A percentile compares a stretch with the other conserved stretches of the same genome.
Evolutionary conservation across 2,113 vertebrate species (phyloP).

Genomic region (Chionodraco myersi): DNA sequence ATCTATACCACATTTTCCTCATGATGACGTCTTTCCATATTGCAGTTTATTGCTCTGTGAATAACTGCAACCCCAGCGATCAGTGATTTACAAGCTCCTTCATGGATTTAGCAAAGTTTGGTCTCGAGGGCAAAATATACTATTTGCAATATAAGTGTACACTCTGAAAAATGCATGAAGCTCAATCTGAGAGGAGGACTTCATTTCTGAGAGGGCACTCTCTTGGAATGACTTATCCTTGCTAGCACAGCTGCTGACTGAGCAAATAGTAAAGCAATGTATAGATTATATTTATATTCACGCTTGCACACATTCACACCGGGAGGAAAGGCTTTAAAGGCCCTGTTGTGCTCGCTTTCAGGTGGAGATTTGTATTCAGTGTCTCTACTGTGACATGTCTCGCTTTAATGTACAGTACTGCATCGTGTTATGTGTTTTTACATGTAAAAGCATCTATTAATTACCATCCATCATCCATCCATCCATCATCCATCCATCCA

Average conservation of each 20-base stretch:
- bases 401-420: too few species aligned
- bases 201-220: too few species aligned
- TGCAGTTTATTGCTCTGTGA: slow-evolving; percentile 3
- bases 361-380: too few species aligned
- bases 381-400: too few species aligned
- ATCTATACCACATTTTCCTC: background rate
- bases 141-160: slow-evolving; percentile 42
- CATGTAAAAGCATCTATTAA: too few species aligned
- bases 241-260: slow-evolving; percentile 14
- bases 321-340: too few species aligned
- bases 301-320: slow-evolving; percentile 3
- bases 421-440: too few species aligned
- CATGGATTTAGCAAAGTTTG: slow-evolving; percentile 48
- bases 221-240: too few species aligned
- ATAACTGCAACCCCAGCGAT: slow-evolving; percentile 17
- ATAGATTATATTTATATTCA: background rate
- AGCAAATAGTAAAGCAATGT: slow-evolving; percentile 23
- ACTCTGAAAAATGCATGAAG: slow-evolving; percentile 56
- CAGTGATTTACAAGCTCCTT: slow-evolving; percentile 33
- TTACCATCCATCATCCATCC: too few species aligned
- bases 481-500: too few species aligned
- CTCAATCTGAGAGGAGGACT: slow-evolving; percentile 4
- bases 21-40: background rate
- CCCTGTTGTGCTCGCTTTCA: too few species aligned
- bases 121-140: slow-evolving; percentile 39